These are phyloP conservation scores for Hyperoplus lanceolatus DNA, from an alignment of 2,797 vertebrate species.

Conservation along the genomic window DNA sequence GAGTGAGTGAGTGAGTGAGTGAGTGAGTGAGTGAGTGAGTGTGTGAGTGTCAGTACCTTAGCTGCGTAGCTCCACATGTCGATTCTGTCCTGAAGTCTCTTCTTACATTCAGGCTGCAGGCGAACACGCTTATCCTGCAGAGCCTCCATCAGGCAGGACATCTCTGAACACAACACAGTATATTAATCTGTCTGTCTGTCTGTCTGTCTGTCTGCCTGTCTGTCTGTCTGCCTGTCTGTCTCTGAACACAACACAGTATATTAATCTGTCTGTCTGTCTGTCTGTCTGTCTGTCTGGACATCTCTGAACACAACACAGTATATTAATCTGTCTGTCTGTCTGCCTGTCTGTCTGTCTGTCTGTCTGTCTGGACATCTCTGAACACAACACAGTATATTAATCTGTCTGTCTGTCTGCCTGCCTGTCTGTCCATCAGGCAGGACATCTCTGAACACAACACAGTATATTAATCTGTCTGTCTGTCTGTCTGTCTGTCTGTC, in stretches of 20 bases:
- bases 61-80: constrained; percentile 99
- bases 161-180: constrained; percentile 85
- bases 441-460: too few species aligned
- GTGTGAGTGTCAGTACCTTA: constrained; percentile 84
- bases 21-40: neutral
- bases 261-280: neutral
- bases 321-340: too few species aligned
- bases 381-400: too few species aligned
- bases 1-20: too few species aligned
- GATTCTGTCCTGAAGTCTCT: constrained; percentile 96
- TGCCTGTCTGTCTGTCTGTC: too few species aligned
- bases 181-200: neutral
- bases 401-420: too few species aligned
- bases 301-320: too few species aligned
- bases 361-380: too few species aligned
- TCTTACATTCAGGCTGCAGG: constrained; percentile 97
- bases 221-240: neutral
- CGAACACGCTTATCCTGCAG: constrained; percentile 96
- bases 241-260: too few species aligned
- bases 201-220: neutral
- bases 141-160: constrained; percentile 98
- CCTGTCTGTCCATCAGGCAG: too few species aligned
- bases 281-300: neutral
- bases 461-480: too few species aligned
- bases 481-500: too few species aligned